Percentiles rank a stretch among this genome's conserved stretches.
phyloP scores from a whole-genome alignment of 2,113 vertebrate genomes.

The Calyptommatus sinebrachiatus region DNA sequence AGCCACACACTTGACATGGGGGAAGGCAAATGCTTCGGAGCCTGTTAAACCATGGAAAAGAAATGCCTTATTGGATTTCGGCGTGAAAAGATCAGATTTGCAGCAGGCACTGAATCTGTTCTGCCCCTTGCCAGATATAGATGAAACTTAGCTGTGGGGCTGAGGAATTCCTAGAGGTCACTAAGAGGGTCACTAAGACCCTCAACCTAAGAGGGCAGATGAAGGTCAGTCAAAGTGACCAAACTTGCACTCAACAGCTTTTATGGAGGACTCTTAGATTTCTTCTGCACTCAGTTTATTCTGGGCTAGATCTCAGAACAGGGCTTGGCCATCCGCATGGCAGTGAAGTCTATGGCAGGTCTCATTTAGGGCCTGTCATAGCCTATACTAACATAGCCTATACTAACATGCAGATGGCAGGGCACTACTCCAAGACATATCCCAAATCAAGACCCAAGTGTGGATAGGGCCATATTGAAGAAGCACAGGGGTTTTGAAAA shows the following conservation, averaged over 20 bases:
- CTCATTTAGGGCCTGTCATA: too few relatives aligned
- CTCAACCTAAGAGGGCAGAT: not conserved
- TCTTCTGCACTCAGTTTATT: too few relatives aligned
- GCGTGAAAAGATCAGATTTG: constrained; percentile 1
- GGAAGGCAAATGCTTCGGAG: not conserved
- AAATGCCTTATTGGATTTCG: not conserved
- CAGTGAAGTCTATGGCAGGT: too few relatives aligned
- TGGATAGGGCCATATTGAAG: too few relatives aligned
- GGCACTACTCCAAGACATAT: too few relatives aligned
- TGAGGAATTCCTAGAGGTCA: not conserved
- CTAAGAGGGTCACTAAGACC: not conserved
- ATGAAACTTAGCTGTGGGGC: not conserved
- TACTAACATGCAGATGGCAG: too few relatives aligned
- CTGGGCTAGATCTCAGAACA: too few relatives aligned
- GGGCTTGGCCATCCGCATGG: too few relatives aligned
- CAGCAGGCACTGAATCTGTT: not conserved
- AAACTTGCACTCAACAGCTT: too few relatives aligned
- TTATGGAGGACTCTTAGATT: too few relatives aligned
- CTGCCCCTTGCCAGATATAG: not conserved
- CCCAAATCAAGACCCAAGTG: too few relatives aligned
- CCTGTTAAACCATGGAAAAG: not conserved
- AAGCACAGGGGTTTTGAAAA: not conserved
- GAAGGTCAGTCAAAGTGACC: not conserved
- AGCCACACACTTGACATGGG: rapidly evolving
- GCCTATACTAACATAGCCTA: too few relatives aligned